A percentile compares a stretch with the other conserved stretches of the same genome.
These are phyloP conservation scores for Fragum whitleyi DNA, from an alignment of 2,888 invertebrate genomes.

Conservation along the genomic window DNA sequence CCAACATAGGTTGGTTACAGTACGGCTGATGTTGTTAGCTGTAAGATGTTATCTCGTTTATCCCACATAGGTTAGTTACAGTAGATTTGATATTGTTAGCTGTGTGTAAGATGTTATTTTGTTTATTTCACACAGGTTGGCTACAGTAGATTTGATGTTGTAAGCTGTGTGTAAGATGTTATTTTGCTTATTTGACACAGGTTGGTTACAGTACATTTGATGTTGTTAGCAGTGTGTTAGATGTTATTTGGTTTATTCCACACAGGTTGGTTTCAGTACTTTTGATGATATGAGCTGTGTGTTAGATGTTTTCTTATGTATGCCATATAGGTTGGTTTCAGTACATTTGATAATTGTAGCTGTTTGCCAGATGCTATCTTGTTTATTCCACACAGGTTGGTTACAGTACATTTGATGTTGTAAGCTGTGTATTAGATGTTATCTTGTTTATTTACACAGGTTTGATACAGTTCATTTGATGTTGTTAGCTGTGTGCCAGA, in stretches of 20 bases:
- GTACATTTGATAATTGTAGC: no score
- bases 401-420: conserved; percentile 71
- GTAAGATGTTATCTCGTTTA: conserved; percentile 70
- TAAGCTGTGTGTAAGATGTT: background rate
- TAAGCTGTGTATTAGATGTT: conserved; percentile 74
- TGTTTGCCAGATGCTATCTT: background rate
- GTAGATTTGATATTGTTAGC: no score
- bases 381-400: conserved; percentile 63
- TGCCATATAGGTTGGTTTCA: no score
- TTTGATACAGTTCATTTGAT: no score
- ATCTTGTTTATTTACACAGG: conserved; percentile 50
- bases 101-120: no score
- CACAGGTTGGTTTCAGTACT: no score
- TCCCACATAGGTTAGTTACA: no score
- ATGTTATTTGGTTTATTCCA: conserved; percentile 65
- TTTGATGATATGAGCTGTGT: no score
- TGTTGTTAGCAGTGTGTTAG: conserved; percentile 72
- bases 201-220: conserved; percentile 70
- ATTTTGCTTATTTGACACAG: conserved; percentile 53
- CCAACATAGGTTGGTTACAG: conserved; percentile 69
- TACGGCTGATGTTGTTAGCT: conserved; percentile 70
- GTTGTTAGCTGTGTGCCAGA: no score
- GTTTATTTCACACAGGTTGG: no score
- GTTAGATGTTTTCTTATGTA: no score
- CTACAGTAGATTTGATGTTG: no score